phyloP scores from a whole-genome alignment of 2,797 vertebrate species.

The Todus mexicanus region DNA sequence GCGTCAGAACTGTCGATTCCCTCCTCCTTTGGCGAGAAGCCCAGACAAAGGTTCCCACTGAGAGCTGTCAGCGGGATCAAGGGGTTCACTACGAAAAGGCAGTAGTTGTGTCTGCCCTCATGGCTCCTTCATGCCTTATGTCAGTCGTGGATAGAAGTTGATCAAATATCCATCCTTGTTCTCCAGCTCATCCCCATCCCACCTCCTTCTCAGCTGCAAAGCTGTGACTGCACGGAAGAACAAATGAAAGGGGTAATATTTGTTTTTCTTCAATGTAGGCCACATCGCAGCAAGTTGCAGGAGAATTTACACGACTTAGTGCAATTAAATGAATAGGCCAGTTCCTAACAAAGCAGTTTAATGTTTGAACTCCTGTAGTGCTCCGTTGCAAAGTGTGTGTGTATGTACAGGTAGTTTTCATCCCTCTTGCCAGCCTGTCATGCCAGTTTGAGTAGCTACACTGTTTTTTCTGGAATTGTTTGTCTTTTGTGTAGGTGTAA shows the following conservation, averaged over 20 bases:
- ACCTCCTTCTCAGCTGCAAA: background rate
- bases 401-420: background rate
- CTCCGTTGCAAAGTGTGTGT: background rate
- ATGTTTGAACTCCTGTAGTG: background rate
- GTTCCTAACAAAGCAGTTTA: background rate
- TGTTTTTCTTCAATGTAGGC: background rate
- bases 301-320: background rate
- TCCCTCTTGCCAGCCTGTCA: background rate
- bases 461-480: background rate
- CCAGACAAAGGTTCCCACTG: slow-evolving; percentile 64
- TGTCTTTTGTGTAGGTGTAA: background rate
- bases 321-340: background rate
- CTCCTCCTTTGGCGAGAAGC: slow-evolving; percentile 57
- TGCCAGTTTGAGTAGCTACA: background rate
- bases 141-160: slow-evolving; percentile 36
- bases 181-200: background rate
- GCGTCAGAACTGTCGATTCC: slow-evolving; percentile 56
- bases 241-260: background rate
- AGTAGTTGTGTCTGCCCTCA: slow-evolving; percentile 44
- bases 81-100: slow-evolving; percentile 46
- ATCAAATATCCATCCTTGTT: slow-evolving; percentile 32
- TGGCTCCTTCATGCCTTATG: slow-evolving; percentile 48
- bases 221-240: background rate
- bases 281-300: background rate
- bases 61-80: slow-evolving; percentile 65